Percentiles rank a stretch among this genome's conserved stretches.
phyloP scores from a whole-genome alignment of 1,140 invertebrate genomes.

The Polypedilum vanderplanki region DNA sequence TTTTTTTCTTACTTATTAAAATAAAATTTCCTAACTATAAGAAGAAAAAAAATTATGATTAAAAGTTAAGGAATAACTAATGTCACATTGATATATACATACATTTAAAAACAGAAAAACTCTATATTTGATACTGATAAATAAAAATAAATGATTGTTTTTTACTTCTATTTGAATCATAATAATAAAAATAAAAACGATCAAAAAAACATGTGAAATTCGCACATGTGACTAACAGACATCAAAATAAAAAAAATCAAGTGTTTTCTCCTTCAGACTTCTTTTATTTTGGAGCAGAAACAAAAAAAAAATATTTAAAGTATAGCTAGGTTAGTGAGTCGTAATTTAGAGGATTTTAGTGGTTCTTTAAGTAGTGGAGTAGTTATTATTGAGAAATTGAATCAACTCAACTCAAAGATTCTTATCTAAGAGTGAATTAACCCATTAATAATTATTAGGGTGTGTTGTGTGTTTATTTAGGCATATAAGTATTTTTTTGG shows the following conservation, averaged over 20 bases:
- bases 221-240: too few relatives aligned
- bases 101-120: not conserved
- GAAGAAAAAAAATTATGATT: too few relatives aligned
- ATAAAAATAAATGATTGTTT: not conserved
- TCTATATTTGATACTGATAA: slow-evolving; percentile 19
- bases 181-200: not conserved
- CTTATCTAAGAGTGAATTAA: not conserved
- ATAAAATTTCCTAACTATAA: too few relatives aligned
- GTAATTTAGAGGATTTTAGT: slow-evolving; percentile 11
- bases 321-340: not conserved
- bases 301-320: too few relatives aligned
- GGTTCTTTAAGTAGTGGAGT: slow-evolving; percentile 5
- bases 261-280: too few relatives aligned
- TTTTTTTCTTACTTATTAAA: too few relatives aligned
- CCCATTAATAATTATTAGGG: slow-evolving; percentile 10
- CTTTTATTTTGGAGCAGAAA: too few relatives aligned
- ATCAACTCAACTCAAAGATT: not conserved
- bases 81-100: not conserved
- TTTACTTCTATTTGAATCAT: not conserved
- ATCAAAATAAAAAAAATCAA: too few relatives aligned
- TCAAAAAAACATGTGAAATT: too few relatives aligned
- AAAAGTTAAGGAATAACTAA: not conserved
- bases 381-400: not conserved
- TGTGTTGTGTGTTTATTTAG: slow-evolving; percentile 1
- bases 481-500: not conserved